Conservation (phyloP, 1,140 invertebrate genomes). For the Adelges cooleyi region DNA sequence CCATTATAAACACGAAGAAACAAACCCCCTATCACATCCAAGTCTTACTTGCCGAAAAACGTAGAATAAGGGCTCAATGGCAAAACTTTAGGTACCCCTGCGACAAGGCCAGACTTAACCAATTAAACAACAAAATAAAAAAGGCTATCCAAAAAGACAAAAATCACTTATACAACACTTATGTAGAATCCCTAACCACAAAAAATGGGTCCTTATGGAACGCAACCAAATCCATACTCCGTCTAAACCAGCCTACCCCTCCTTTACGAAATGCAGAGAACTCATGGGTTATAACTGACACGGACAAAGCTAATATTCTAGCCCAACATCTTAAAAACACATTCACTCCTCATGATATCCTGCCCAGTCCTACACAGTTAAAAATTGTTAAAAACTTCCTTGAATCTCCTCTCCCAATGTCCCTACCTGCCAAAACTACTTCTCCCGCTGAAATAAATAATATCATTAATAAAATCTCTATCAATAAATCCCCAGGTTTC, state of each 20-base stretch:
- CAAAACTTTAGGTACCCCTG: slow-evolving; percentile 6
- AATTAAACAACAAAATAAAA: not conserved
- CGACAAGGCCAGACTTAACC: not conserved
- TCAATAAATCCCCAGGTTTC: not conserved
- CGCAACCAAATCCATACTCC: not conserved
- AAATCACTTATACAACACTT: not conserved
- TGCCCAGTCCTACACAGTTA: not conserved
- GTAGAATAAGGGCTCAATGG: slow-evolving; percentile 3
- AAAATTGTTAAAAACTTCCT: not conserved
- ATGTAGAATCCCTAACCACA: not conserved
- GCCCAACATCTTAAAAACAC: not conserved
- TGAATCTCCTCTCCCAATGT: slow-evolving; percentile 9
- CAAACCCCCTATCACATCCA: slow-evolving; percentile 1
- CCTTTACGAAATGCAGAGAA: not conserved
- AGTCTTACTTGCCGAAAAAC: not conserved
- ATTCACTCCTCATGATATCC: not conserved
- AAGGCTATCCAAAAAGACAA: not conserved
- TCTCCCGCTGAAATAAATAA: not conserved
- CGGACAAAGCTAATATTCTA: not conserved
- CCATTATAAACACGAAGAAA: not conserved
- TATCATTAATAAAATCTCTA: not conserved
- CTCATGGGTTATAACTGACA: not conserved
- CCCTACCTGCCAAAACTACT: not conserved
- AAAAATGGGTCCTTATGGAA: not conserved
- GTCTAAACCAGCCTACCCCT: not conserved